phyloP scores from a whole-genome alignment of 2,888 invertebrate species.

The Sminthurinus aureus region DNA sequence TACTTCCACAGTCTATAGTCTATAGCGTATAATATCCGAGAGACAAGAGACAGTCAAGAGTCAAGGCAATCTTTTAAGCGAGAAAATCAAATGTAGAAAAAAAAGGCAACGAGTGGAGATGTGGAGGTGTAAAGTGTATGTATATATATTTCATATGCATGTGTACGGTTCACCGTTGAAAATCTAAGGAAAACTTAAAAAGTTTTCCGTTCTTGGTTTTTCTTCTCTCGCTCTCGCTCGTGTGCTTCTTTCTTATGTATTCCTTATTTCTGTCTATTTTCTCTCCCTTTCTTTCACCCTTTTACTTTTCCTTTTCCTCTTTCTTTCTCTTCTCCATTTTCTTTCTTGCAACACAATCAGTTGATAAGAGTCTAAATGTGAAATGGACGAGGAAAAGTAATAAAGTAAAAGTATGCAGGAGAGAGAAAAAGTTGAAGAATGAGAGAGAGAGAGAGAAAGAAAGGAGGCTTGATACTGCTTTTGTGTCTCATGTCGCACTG shows the following conservation, averaged over 20 bases:
- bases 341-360: not conserved
- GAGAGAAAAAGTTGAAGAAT: conserved; percentile 12
- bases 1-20: too few species aligned
- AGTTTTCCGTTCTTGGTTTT: not conserved
- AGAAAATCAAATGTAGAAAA: too few species aligned
- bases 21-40: too few species aligned
- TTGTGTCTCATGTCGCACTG: too few species aligned
- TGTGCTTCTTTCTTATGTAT: too few species aligned
- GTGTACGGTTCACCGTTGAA: not conserved
- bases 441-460: not conserved
- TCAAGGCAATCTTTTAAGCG: too few species aligned
- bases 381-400: conserved; percentile 4
- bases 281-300: not conserved
- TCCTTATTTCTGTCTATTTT: not conserved
- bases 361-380: not conserved
- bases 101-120: not conserved
- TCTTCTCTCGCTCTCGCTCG: not conserved
- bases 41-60: too few species aligned
- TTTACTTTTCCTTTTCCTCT: not conserved
- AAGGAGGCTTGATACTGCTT: not conserved
- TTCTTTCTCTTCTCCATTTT: not conserved
- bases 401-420: not conserved
- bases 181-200: not conserved
- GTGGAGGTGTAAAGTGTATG: not conserved
- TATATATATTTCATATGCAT: too few species aligned